Percentiles rank a stretch among this genome's conserved stretches.
These are phyloP conservation scores for Tenthredo notha DNA, from an alignment of 2,888 invertebrate species.

Conservation along the genomic window DNA sequence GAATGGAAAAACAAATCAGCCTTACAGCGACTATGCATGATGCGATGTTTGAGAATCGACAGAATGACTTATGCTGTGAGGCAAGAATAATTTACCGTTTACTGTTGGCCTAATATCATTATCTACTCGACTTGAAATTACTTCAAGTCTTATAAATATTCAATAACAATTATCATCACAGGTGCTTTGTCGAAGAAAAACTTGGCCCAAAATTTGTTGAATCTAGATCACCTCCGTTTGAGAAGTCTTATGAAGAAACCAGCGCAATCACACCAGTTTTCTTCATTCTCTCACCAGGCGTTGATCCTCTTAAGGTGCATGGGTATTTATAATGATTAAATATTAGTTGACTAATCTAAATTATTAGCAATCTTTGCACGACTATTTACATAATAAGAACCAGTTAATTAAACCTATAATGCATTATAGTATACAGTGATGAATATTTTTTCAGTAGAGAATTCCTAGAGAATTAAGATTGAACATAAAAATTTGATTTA, in stretches of 20 bases:
- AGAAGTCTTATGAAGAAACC: constrained; percentile 92
- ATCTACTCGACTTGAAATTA: background rate
- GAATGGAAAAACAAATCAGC: constrained; percentile 96
- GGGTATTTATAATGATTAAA: background rate
- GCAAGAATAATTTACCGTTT: constrained; percentile 75
- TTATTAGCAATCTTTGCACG: background rate
- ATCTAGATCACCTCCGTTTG: constrained; percentile 88
- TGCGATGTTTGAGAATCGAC: constrained; percentile 94
- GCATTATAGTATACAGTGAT: background rate
- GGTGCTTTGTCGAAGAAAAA: constrained; percentile 93
- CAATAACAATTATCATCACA: constrained; percentile 68
- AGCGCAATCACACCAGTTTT: constrained; percentile 93
- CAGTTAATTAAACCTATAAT: background rate
- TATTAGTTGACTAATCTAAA: background rate
- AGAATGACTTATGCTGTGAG: constrained; percentile 95
- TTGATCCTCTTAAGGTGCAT: constrained; percentile 91
- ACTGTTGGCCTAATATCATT: constrained; percentile 1
- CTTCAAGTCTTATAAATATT: background rate
- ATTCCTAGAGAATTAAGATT: background rate
- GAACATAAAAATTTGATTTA: constrained; percentile 65
- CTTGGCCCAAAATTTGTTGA: constrained; percentile 91
- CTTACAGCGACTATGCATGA: constrained; percentile 93
- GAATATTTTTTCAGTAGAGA: background rate
- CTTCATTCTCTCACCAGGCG: constrained; percentile 96
- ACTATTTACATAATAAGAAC: background rate